Evolutionary conservation across 2,797 vertebrate genomes (phyloP), one percentile per base, ranked within the genome.

Genomic region (Sphenopsis melanotis): DNA sequence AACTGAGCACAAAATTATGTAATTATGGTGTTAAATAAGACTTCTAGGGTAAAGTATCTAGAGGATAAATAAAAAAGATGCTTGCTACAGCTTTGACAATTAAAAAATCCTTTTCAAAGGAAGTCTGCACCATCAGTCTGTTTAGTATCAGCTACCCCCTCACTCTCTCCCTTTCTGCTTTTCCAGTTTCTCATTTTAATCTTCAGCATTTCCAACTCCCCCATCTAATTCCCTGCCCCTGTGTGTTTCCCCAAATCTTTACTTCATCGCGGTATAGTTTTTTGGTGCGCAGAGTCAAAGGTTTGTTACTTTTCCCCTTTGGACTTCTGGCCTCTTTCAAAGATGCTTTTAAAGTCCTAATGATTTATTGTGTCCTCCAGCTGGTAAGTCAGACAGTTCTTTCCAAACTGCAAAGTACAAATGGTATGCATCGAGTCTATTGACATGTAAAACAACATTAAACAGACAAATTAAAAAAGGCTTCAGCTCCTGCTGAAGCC

Each of bases 11-110:
- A 94, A 83, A 90, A 84, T 82, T 42, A 94, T 91, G 86, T 50
- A 95, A 97, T 96, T 93, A 89, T 74, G 36, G 69, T 44, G 56
- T 96, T 95, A 95, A 96, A 86, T 94, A 92, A 96, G 75, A 93
- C 34, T 94, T 80, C 72, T 44, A 88, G 41, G 37, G 56, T 69
- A 83, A 89, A 84, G 53, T 90, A 92, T 66, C 82, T 44, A 83
- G 72, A 69, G 46, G 30, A 69, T 87, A 93, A 55, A 94, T 36
- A 78, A 75, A 74, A 77, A 80, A 42, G 11, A 74, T 71, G 56
- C 44, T 69, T 82, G 65, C 78, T 52, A 69, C 42, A 69, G 30
- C 7, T 29, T 39, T 53, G 23, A 52, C 14, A 83, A 87, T 29
- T 80, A 69, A 86, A 90, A 59, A 70, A 83, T 8, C 11, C 30